Conservation (phyloP, 2,113 vertebrate genomes). For the Galemys pyrenaicus region DNA sequence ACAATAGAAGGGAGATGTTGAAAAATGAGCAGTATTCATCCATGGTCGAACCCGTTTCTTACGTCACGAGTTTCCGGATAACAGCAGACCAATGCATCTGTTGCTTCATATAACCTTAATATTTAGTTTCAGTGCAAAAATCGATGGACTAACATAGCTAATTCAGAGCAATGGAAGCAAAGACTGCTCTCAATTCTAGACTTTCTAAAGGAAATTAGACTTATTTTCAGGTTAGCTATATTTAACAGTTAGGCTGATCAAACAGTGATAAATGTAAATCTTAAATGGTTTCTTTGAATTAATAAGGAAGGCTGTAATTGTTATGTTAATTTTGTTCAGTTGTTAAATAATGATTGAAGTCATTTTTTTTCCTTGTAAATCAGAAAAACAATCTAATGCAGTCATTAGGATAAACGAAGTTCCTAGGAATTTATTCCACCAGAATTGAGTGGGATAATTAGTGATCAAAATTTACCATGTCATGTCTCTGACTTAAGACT, state of each 20-base stretch:
- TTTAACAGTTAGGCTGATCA: not conserved
- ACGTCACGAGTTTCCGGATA: not conserved
- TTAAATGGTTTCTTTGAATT: constrained; percentile 10
- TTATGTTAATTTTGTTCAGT: not conserved
- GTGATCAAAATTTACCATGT: not conserved
- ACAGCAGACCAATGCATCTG: rapidly evolving
- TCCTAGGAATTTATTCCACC: not conserved
- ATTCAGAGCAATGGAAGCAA: not conserved
- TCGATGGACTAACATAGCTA: not conserved
- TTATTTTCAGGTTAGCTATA: constrained; percentile 2
- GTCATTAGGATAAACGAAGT: not conserved
- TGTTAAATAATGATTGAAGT: not conserved
- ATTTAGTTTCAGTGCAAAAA: not conserved
- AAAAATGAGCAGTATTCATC: not conserved
- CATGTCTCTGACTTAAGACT: not conserved
- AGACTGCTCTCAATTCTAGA: not conserved
- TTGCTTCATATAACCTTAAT: rapidly evolving
- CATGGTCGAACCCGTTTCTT: not conserved
- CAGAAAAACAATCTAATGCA: not conserved
- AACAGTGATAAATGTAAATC: not conserved
- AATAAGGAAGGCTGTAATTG: not conserved
- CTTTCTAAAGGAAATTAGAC: not conserved
- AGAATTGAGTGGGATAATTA: not conserved
- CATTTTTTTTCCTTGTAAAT: not conserved
- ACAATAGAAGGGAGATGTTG: not conserved